Evolutionary conservation across 1,140 invertebrate species (phyloP), one percentile per base, ranked within the genome.

Genomic region (Diabrotica undecimpunctata): DNA sequence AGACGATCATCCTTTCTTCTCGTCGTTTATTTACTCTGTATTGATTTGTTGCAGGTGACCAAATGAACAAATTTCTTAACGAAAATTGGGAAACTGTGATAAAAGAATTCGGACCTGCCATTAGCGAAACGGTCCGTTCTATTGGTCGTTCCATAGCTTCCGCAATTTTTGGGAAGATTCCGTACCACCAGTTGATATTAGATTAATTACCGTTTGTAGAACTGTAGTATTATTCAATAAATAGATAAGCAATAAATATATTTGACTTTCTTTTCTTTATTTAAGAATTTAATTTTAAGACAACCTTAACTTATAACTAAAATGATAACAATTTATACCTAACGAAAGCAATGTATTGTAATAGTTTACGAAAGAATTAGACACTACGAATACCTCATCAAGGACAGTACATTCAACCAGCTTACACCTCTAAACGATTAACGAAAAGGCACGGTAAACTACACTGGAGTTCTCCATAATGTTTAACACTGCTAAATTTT

Each of bases 71-170:
- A 7, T 82, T 83, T 69, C 65, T 83, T 57, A 82, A 84, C 62
- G 77, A 82, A 14, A 83, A 83, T 67, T 83, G 81, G 81, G 68
- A 75, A 62, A 70, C 79, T 11, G 75, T 83, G 5, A 72, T 80
- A 6, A 35, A 35, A 5, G 59, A 61, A 55, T n/a, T 66, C 10
- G 76, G 78, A n/a, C 62, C 55, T n/a, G 50, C 61, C 4, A 54
- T 70, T 10, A 39, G 53, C 7, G 54, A 63, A 8, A 50, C 61
- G 10, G 54, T 70, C 0, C n/a, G 37, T 7, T n/a, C 13, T 9
- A 14, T 68, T 2, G 61, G 35, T 51, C 39, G 13, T 7, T 41
- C 55, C 7, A 63, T 69, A 12, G 13, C 46, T 5, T 12, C 13
- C 4, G 41, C 11, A 54, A 13, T 62, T 38, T 54, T 66, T 11